Evolutionary conservation across 2,113 vertebrate species (phyloP), one percentile per base, ranked within the genome.

Genomic region (Hemicordylus capensis): DNA sequence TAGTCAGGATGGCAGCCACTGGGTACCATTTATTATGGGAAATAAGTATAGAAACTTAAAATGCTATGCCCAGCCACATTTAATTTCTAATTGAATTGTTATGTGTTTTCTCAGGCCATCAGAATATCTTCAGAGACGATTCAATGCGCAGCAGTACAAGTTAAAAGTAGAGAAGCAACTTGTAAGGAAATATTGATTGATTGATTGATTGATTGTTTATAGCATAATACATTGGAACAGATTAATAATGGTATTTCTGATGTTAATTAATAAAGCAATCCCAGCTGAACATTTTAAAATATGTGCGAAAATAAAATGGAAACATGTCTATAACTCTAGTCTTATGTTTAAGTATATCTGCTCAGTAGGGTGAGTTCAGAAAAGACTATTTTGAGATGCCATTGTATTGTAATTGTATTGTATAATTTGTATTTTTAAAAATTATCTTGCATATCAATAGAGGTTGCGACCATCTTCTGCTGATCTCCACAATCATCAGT

Each of bases 151-250:
- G 81, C 96, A 96, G 86, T 98, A 98, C 95, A 99, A 98, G 89
- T 89, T 98, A 91, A 97, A 98, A 95, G 98, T 97, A 73, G 97
- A 99, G 94, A 98, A 98, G 88, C 98, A 98, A 85, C 93, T 99
- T 97, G 98, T 98, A 88, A 94, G 95, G 92, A 81, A 91, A 89
- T 75, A 81, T 1, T 31, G 46, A 83, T 82, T 58, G 48, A 31
- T 37, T 82, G 46, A 61, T 24, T 15, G 11, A 51, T 22, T 15
- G 34, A 84, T 3, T 17, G 42, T n/a, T n/a, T 54, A 88, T 39
- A 19, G 76, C 81, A 44, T 89, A 39, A 74, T 42, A 66, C 72
- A 69, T 76, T 54, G 31, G 17, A 85, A 67, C 26, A 28, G 34
- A 42, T 84, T 24, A 42, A 54, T 17, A 39, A 42, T 67, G 15